Percentiles rank a stretch among this genome's conserved stretches.
phyloP scores from a whole-genome alignment of 2,888 invertebrate genomes.

The Camptogramma bilineatum region DNA sequence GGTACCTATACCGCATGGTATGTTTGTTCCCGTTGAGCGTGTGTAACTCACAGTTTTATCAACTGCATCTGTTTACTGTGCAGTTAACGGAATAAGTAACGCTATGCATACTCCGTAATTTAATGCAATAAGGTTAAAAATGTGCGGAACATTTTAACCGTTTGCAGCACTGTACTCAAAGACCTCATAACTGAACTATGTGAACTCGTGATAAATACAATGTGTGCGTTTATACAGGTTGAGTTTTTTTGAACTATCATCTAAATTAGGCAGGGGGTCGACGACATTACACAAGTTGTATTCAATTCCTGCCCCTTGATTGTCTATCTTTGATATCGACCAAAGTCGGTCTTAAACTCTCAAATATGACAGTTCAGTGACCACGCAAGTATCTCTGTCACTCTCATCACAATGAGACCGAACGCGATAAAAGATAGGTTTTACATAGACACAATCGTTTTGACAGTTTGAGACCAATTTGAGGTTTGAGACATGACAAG shows the following conservation, averaged over 20 bases:
- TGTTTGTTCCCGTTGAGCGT: slow-evolving; percentile 8
- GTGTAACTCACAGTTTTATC: slow-evolving; percentile 22
- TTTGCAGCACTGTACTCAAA: slow-evolving; percentile 8
- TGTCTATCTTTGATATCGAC: no score
- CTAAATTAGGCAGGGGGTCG: no score
- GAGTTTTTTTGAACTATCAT: not conserved
- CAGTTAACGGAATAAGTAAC: slow-evolving; percentile 10
- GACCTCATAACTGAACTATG: slow-evolving; percentile 10
- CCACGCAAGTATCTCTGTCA: no score
- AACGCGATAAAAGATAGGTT: no score
- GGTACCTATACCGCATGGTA: not conserved
- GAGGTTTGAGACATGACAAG: no score
- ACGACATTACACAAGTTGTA: no score
- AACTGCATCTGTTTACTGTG: slow-evolving; percentile 18
- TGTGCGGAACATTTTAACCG: not conserved
- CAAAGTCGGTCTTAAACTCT: no score
- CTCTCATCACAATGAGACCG: no score
- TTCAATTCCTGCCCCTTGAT: no score
- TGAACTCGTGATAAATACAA: slow-evolving; percentile 5
- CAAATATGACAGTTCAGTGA: no score
- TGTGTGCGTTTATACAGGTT: not conserved
- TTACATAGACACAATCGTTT: no score
- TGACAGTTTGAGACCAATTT: no score
- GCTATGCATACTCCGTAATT: not conserved
- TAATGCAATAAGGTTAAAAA: slow-evolving; percentile 11